Evolutionary conservation across 1,140 invertebrate species (phyloP).

Genomic region (Arctopsyche grandis): DNA sequence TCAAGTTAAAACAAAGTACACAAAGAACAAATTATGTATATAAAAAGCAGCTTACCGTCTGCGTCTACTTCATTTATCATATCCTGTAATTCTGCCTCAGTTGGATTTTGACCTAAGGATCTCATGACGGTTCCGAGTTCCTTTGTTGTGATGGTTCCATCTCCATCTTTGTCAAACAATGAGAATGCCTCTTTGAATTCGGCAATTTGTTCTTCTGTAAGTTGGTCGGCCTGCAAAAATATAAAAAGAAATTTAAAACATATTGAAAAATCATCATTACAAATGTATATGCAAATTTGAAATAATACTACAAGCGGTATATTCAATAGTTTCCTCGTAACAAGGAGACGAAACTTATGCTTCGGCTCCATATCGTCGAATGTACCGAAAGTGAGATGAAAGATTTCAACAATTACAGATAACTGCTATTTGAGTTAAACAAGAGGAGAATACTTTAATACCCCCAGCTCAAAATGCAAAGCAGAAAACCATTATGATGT

Average conservation of each 20-base stretch:
- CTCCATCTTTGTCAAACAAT: conserved; percentile 99
- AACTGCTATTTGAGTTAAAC: too few species aligned
- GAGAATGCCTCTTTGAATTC: conserved; percentile 99
- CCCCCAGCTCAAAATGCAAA: too few species aligned
- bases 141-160: conserved; percentile 99
- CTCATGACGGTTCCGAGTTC: conserved; percentile 99
- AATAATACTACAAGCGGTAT: not conserved
- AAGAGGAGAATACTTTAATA: too few species aligned
- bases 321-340: not conserved
- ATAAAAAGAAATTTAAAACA: not conserved
- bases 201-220: conserved; percentile 97
- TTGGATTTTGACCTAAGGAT: conserved; percentile 98
- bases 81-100: conserved; percentile 98
- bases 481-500: too few species aligned
- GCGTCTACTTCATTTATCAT: conserved; percentile 99
- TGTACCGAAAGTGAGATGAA: not conserved
- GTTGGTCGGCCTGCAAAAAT: conserved; percentile 88
- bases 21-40: not conserved
- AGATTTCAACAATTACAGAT: not conserved
- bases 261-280: not conserved
- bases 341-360: not conserved
- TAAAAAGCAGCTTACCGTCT: conserved; percentile 79
- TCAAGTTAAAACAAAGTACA: not conserved
- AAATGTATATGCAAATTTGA: too few species aligned
- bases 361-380: not conserved